Conservation (phyloP, 2,113 vertebrate species). For the Triplophysa dalaica region DNA sequence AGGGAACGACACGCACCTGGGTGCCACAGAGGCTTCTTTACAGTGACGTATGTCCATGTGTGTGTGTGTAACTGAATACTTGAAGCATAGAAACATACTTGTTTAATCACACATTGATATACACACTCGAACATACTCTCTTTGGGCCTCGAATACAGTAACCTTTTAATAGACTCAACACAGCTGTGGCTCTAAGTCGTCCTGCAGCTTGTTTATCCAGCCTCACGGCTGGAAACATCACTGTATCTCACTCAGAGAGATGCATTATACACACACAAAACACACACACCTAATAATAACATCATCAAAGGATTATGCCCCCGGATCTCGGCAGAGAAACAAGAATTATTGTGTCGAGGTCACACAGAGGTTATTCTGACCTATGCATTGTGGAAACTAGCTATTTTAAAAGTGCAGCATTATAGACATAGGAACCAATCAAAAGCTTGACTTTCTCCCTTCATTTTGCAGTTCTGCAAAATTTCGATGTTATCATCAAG, state of each 20-base stretch:
- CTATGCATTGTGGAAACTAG: not conserved
- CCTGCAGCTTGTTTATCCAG: constrained; percentile 40
- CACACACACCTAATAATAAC: constrained; percentile 3
- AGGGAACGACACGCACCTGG: constrained; percentile 4
- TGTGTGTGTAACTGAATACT: not conserved
- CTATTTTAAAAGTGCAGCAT: not conserved
- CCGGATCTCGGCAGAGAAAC: not conserved
- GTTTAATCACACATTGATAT: constrained; percentile 1
- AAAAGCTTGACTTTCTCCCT: too few species aligned
- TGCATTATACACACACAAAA: not conserved
- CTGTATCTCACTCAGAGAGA: constrained; percentile 19
- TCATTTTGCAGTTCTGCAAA: too few species aligned
- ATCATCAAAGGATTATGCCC: constrained; percentile 28
- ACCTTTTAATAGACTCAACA: constrained; percentile 30
- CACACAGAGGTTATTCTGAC: constrained; percentile 3
- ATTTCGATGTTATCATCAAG: too few species aligned
- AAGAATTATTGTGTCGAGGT: constrained; percentile 14
- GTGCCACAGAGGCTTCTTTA: constrained; percentile 17
- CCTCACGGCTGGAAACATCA: constrained; percentile 20
- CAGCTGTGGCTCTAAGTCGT: constrained; percentile 48
- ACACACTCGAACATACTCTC: constrained; percentile 8
- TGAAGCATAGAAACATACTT: not conserved
- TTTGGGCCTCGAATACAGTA: constrained; percentile 41
- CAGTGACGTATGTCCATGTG: not conserved
- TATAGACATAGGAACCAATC: too few species aligned